Percentiles rank a stretch among this genome's conserved stretches.
Evolutionary conservation across 2,113 vertebrate genomes (phyloP).

Genomic region (Dinomys branickii): DNA sequence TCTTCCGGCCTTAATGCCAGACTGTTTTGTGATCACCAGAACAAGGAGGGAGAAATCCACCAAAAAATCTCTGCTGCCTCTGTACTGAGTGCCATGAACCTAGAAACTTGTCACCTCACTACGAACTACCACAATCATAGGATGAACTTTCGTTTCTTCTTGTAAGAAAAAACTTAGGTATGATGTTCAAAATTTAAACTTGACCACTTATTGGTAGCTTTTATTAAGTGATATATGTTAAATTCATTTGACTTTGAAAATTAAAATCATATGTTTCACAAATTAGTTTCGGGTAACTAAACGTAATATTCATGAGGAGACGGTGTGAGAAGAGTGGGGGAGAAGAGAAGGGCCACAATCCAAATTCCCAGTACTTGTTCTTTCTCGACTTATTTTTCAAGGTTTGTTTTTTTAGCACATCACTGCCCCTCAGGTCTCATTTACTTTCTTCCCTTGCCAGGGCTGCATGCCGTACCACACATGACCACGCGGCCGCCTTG

Average conservation of each 20-base stretch:
- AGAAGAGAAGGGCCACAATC: not conserved
- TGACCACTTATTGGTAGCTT: not conserved
- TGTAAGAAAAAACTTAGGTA: constrained; percentile 6
- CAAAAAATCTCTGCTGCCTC: not conserved
- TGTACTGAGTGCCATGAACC: not conserved
- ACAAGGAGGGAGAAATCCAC: no score
- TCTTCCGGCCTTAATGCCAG: not conserved
- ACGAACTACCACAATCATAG: accelerated
- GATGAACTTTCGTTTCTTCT: not conserved
- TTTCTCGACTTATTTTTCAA: not conserved
- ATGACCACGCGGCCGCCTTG: not conserved
- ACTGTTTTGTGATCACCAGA: no score
- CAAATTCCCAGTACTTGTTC: not conserved
- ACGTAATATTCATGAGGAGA: not conserved
- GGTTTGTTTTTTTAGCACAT: not conserved
- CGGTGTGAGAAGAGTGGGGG: not conserved
- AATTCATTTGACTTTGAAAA: constrained; percentile 49
- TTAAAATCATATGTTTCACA: not conserved
- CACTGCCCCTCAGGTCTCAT: not conserved
- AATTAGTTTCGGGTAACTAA: not conserved
- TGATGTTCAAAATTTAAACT: not conserved
- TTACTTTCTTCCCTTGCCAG: not conserved
- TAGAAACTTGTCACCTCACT: not conserved
- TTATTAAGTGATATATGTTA: not conserved
- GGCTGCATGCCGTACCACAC: accelerated